Conservation (phyloP, 2,113 vertebrate species). For the Urocitellus parryii region DNA sequence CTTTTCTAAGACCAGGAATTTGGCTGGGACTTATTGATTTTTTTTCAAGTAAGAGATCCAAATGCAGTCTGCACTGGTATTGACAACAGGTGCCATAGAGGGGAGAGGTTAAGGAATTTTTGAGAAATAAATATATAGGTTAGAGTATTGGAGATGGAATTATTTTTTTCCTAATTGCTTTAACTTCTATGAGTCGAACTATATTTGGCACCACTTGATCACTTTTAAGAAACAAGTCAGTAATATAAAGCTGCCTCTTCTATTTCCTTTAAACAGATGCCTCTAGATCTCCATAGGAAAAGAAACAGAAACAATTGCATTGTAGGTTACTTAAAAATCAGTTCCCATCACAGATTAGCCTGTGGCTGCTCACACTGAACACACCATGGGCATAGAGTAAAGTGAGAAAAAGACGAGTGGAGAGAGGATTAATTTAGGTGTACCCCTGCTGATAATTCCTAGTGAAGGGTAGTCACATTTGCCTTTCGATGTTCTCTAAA, state of each 20-base stretch:
- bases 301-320: slow-evolving; percentile 80
- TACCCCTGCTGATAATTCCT: slow-evolving; percentile 77
- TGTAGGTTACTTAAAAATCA: slow-evolving; percentile 80
- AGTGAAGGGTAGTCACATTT: slow-evolving; percentile 65
- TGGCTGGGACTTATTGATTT: slow-evolving; percentile 17
- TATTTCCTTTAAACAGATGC: slow-evolving; percentile 83
- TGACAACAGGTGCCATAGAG: neutral
- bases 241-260: slow-evolving; percentile 80
- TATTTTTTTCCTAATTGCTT: slow-evolving; percentile 36
- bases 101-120: neutral
- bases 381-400: slow-evolving; percentile 74
- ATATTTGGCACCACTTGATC: slow-evolving; percentile 70
- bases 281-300: slow-evolving; percentile 80
- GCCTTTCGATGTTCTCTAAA: neutral
- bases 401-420: slow-evolving; percentile 77
- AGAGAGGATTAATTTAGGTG: slow-evolving; percentile 78
- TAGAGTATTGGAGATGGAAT: neutral
- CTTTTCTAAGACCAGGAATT: neutral
- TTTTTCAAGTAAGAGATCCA: neutral
- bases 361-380: slow-evolving; percentile 84
- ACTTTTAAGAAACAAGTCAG: slow-evolving; percentile 75
- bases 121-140: neutral
- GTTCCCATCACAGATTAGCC: slow-evolving; percentile 86
- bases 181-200: slow-evolving; percentile 71
- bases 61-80: neutral